Evolutionary conservation across 2,888 invertebrate genomes (phyloP), one percentile per base, ranked within the genome.

Genomic region (Isoperla grammatica): DNA sequence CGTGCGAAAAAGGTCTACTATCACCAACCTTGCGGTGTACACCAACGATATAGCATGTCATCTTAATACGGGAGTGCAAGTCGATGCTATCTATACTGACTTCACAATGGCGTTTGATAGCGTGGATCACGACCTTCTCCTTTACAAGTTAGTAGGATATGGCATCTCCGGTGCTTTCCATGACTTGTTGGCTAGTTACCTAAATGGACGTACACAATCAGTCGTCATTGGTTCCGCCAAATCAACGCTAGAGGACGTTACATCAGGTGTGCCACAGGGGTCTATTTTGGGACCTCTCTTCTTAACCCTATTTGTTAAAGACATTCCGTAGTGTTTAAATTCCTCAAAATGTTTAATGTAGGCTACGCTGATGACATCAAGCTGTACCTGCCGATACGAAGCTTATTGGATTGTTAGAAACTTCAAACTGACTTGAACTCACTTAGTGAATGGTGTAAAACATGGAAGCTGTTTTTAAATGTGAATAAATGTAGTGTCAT

Each of bases 321-420:
- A 50, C 15, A 50, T 50, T 35, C 50, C 50, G n/a, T n/a, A 2
- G 3, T 29, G 15, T 11, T 35, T 50, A 20, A 8, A 42, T 9
- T 13, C 22, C 11, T 48, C 48, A 20, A 48, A 20, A n/a, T 48
- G 48, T 22, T n/a, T 48, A 20, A 48, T 48, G 48, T n/a, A n/a
- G n/a, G n/a, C n/a, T 48, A 48, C 23, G 48, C 48, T 11, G 48
- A 48, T 22, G 48, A 48, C n/a, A n/a, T 48, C 22, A 48, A 48
- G 15, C 22, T 48, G n/a, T 48, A 22, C 15, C 22, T 3, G n/a
- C 23, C 22, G 4, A 15, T 48, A 11, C 22, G n/a, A n/a, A 23
- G 15, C n/a, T 11, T 20, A 11, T 2, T 22, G n/a, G 48, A 48
- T 11, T 48, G 48, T 23, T 3, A n/a, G 11, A 2, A 2, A 8